These are phyloP conservation scores for Charaxes varanes DNA, from an alignment of 1,140 invertebrate genomes.

Conservation along the genomic window DNA sequence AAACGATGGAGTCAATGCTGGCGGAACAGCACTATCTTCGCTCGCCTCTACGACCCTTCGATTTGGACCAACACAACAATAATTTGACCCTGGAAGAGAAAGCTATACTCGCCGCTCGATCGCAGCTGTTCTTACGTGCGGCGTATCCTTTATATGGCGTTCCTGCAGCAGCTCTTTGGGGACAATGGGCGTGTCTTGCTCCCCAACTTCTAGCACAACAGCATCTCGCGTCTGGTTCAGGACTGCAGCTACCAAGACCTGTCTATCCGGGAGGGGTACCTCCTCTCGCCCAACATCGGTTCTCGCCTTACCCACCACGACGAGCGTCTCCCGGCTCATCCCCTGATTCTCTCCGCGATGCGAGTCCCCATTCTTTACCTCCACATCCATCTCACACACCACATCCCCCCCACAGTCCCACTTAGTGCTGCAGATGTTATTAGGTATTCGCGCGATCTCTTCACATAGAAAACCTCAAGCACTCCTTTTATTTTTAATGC, in stretches of 20 bases:
- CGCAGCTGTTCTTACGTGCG: conserved; percentile 79
- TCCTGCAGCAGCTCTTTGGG: conserved; percentile 74
- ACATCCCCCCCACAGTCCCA: conserved; percentile 73
- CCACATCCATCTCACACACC: conserved; percentile 46
- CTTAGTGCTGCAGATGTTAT: too few relatives aligned
- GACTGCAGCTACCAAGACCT: conserved; percentile 71
- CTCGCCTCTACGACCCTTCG: conserved; percentile 83
- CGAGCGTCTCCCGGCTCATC: conserved; percentile 67
- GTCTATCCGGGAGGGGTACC: conserved; percentile 68
- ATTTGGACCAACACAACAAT: conserved; percentile 81
- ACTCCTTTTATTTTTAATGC: conserved; percentile 12
- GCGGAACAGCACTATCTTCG: conserved; percentile 85
- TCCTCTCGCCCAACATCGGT: conserved; percentile 74
- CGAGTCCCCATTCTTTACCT: conserved; percentile 68
- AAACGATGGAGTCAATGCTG: conserved; percentile 88
- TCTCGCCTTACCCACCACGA: conserved; percentile 74
- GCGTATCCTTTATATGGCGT: conserved; percentile 78
- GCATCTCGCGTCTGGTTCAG: conserved; percentile 60
- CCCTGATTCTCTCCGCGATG: conserved; percentile 73
- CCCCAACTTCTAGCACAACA: conserved; percentile 74
- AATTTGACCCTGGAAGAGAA: conserved; percentile 86
- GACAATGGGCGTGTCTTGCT: conserved; percentile 77
- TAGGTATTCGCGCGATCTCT: conserved; percentile 1
- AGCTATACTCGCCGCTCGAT: conserved; percentile 80
- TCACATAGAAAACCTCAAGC: conserved; percentile 1